phyloP scores from a whole-genome alignment of 2,797 vertebrate genomes.

The Pachyuromys duprasi region DNA sequence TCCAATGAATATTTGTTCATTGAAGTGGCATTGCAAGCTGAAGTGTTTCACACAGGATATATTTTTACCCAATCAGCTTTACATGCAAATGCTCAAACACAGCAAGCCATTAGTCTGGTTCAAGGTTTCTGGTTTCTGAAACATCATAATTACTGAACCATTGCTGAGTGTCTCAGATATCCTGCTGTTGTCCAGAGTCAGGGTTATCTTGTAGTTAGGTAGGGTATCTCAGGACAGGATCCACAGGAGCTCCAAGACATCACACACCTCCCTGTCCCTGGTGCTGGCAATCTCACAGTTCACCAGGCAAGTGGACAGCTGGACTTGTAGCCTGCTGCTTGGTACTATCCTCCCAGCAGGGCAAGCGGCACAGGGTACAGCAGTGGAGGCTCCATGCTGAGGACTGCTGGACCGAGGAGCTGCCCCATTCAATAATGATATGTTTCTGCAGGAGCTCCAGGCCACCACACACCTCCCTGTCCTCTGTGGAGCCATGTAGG shows the following conservation, averaged over 20 bases:
- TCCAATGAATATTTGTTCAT: not conserved
- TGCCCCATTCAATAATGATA: not conserved
- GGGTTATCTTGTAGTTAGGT: not conserved
- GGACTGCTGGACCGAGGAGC: not conserved
- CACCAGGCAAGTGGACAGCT: not conserved
- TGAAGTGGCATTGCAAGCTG: not conserved
- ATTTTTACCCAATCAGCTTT: not conserved
- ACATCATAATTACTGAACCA: not conserved
- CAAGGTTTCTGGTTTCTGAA: not conserved
- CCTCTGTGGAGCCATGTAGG: not conserved
- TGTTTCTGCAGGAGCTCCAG: not conserved
- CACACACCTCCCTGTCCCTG: not conserved
- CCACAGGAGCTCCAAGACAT: not conserved
- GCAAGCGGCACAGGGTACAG: not conserved
- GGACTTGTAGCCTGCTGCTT: not conserved
- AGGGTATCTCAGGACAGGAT: not conserved
- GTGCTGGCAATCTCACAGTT: not conserved
- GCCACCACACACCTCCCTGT: not conserved
- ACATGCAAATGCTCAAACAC: not conserved
- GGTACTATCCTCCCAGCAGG: not conserved
- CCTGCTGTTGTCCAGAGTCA: not conserved
- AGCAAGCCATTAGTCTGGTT: not conserved
- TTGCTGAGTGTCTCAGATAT: not conserved
- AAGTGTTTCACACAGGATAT: not conserved
- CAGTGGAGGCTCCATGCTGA: not conserved